phyloP scores from a whole-genome alignment of 2,888 invertebrate species.

The Octonoba sinensis region DNA sequence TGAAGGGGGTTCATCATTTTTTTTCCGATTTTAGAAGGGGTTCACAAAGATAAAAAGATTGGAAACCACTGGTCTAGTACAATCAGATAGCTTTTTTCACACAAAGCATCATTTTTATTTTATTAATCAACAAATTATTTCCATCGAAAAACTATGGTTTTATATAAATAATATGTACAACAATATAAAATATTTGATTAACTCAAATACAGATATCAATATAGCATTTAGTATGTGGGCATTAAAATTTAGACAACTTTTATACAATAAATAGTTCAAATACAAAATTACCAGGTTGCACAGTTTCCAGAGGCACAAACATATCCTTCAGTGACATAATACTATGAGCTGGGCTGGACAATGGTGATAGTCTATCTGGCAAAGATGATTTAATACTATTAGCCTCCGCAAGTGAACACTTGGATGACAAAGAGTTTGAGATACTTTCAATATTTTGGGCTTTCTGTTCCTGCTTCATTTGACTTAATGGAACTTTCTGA shows the following conservation, averaged over 20 bases:
- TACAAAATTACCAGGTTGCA: slow-evolving; percentile 78
- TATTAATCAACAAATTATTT: too few species aligned
- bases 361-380: slow-evolving; percentile 37
- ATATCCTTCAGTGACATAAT: slow-evolving; percentile 79
- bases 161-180: too few species aligned
- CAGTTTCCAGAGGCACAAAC: slow-evolving; percentile 80
- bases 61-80: too few species aligned
- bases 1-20: too few species aligned
- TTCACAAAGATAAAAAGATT: too few species aligned
- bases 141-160: too few species aligned
- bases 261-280: background rate
- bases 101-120: too few species aligned
- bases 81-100: too few species aligned
- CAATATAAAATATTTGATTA: too few species aligned
- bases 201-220: too few species aligned
- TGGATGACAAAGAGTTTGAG: background rate
- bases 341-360: slow-evolving; percentile 70
- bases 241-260: background rate
- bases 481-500: slow-evolving; percentile 79
- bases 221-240: background rate
- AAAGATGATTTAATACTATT: slow-evolving; percentile 4
- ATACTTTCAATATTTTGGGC: slow-evolving; percentile 69
- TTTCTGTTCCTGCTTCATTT: slow-evolving; percentile 69
- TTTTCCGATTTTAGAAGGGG: too few species aligned
- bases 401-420: slow-evolving; percentile 5